Evolutionary conservation across 2,888 invertebrate genomes (phyloP).

Genomic region (Eurytoma adleriae): DNA sequence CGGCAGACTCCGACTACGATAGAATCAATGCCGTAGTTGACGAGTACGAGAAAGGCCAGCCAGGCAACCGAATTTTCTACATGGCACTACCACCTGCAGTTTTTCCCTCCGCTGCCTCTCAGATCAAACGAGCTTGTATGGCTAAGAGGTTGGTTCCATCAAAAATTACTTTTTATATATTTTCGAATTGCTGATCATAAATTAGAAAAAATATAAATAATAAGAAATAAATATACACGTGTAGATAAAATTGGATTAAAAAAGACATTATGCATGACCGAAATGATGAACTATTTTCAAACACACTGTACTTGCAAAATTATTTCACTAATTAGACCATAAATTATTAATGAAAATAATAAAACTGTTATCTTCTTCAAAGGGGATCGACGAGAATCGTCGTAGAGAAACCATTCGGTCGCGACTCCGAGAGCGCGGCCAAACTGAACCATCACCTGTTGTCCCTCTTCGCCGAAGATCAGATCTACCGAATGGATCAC

Average conservation of each 20-base stretch:
- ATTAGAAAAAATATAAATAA: no score
- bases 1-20: constrained; percentile 23
- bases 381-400: constrained; percentile 49
- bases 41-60: neutral
- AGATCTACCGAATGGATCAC: constrained; percentile 52
- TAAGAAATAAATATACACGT: no score
- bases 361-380: neutral
- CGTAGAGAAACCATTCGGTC: constrained; percentile 53
- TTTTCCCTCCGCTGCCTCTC: constrained; percentile 18
- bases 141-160: constrained; percentile 28
- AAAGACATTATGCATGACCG: no score
- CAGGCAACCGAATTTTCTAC: constrained; percentile 42
- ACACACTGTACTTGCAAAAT: no score
- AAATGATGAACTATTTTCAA: no score
- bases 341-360: no score
- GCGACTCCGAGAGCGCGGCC: constrained; percentile 30
- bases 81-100: constrained; percentile 39
- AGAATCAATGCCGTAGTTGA: neutral
- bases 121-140: constrained; percentile 42
- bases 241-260: no score
- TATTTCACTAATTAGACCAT: no score
- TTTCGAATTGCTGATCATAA: no score
- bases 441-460: constrained; percentile 30
- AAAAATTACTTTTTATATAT: neutral
- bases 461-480: constrained; percentile 43